These are phyloP conservation scores for Triplophysa dalaica DNA, from an alignment of 2,113 vertebrate genomes.

Conservation along the genomic window DNA sequence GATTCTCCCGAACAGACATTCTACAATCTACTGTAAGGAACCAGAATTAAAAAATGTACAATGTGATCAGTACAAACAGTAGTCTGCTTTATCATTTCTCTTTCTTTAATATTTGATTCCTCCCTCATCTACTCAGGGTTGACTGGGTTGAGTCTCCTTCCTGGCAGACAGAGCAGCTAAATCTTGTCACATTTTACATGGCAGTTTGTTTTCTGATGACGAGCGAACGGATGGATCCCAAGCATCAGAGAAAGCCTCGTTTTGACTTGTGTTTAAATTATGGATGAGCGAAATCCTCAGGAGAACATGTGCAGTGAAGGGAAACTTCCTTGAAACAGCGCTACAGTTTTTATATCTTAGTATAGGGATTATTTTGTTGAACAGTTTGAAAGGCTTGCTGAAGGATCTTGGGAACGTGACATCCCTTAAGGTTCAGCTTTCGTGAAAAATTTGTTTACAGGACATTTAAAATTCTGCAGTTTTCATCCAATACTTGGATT, in stretches of 20 bases:
- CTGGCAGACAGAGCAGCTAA: background rate
- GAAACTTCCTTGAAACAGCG: background rate
- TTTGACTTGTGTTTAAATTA: conserved; percentile 28
- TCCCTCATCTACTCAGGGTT: background rate
- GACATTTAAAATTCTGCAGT: background rate
- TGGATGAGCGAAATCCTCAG: conserved; percentile 34
- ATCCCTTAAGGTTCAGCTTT: background rate
- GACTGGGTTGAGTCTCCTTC: background rate
- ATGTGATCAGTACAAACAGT: background rate
- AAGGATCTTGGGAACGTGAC: background rate
- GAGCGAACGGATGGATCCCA: background rate
- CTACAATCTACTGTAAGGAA: too few relatives aligned
- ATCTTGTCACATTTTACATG: conserved; percentile 21
- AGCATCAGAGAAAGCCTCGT: background rate
- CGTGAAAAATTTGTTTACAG: background rate
- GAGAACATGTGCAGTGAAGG: conserved; percentile 4
- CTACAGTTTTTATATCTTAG: background rate
- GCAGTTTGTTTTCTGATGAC: conserved; percentile 12
- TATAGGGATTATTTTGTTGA: conserved; percentile 1
- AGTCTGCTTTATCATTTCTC: background rate
- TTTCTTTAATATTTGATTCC: background rate
- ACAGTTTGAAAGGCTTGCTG: background rate
- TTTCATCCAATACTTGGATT: background rate
- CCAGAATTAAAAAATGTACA: background rate
- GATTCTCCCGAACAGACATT: too few relatives aligned